phyloP scores from a whole-genome alignment of 2,888 invertebrate genomes.

The Eustalomyia histrio region DNA sequence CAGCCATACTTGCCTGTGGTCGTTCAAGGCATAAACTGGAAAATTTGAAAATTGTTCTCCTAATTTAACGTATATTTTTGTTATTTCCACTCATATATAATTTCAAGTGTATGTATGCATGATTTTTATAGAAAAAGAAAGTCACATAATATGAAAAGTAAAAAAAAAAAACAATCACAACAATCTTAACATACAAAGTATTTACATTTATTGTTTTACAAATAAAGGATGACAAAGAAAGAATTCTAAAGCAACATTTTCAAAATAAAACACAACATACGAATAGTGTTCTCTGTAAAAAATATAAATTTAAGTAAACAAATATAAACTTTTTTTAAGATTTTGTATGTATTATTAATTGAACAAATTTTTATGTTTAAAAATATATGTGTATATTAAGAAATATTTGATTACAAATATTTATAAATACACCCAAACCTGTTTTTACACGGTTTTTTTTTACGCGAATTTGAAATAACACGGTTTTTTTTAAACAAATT shows the following conservation, averaged over 20 bases:
- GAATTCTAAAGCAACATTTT: not conserved
- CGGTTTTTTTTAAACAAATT: too few relatives aligned
- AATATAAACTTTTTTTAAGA: slow-evolving; percentile 14
- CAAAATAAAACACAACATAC: not conserved
- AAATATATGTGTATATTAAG: not conserved
- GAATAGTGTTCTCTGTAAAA: not conserved
- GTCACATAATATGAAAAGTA: not conserved
- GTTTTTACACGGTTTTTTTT: too few relatives aligned
- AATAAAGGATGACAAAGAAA: not conserved
- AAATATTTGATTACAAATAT: slow-evolving; percentile 22
- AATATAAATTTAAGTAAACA: not conserved
- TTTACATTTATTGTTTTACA: slow-evolving; percentile 4
- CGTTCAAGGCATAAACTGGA: too few relatives aligned
- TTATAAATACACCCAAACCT: slow-evolving; percentile 11
- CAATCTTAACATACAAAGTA: not conserved
- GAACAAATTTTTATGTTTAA: slow-evolving; percentile 14
- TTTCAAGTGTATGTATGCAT: not conserved
- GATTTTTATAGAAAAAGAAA: not conserved
- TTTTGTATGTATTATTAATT: slow-evolving; percentile 40
- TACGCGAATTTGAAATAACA: too few relatives aligned
- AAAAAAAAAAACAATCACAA: not conserved
- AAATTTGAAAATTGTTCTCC: too few relatives aligned
- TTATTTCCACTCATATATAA: too few relatives aligned
- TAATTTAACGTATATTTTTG: too few relatives aligned
- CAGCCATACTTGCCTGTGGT: too few relatives aligned